Evolutionary conservation across 2,888 invertebrate species (phyloP), one percentile per base, ranked within the genome.

Genomic region (Coelopa pilipes): DNA sequence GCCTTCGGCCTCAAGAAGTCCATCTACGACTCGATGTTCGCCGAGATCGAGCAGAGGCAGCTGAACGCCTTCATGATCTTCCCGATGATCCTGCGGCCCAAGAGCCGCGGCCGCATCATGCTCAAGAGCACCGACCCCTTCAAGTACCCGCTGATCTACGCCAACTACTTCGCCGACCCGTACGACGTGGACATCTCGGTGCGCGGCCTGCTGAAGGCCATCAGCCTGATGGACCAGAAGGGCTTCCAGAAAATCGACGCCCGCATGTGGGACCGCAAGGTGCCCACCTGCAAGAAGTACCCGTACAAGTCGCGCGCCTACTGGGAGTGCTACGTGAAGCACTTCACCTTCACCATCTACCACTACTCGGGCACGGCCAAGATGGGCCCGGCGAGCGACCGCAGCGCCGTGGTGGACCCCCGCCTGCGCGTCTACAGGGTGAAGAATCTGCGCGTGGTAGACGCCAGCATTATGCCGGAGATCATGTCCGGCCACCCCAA

Each of bases 401-500:
- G 80, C 4, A 79, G 79, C 0, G 84, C 89, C 0, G 90, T 90
- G 0, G 90, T 91, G 0, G 87, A 89, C 81, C 75, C 85, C 1
- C 78, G 88, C 24, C 85, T 90, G 74, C 81, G 86, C 24, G 89
- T 91, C 10, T 85, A 87, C 74, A 91, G 91, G 0, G 87, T 94
- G 0, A 83, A 87, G 24, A 89, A 90, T 55, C 87, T 95, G 12
- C 89, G 95, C 59, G 92, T 95, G 0, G 90, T 93, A 4, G 95
- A 95, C 83, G 93, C 92, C 0, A 94, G 94, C 77, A 89, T 95
- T 45, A 94, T 95, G 93, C 95, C 94, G 0, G 89, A 86, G 10
- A 92, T 94, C 24, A 80, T 89, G 1, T 85, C 89, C 0, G 89
- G 87, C 0, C 90, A 90, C 79, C 90, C 90, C 0, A 89, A 90